phyloP scores from a whole-genome alignment of 1,140 invertebrate genomes.

The Nixonia krombeini region DNA sequence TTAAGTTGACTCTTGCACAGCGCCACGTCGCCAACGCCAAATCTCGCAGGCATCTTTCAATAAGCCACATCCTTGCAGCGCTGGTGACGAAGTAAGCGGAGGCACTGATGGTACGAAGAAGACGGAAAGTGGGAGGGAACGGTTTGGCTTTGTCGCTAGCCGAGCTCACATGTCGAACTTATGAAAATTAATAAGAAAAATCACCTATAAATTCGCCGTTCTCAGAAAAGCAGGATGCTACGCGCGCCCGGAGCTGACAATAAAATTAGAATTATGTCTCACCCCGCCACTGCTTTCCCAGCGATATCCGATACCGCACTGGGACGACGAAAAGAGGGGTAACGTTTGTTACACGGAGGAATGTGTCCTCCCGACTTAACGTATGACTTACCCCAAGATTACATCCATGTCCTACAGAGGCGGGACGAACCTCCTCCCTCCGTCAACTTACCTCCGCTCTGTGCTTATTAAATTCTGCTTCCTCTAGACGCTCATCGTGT shows the following conservation, averaged over 20 bases:
- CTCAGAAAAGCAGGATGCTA: constrained; percentile 30
- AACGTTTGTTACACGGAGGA: constrained; percentile 68
- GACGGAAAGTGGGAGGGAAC: constrained; percentile 38
- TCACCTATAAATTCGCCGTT: constrained; percentile 68
- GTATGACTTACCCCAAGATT: constrained; percentile 70
- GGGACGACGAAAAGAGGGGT: constrained; percentile 14
- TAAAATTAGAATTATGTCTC: constrained; percentile 71
- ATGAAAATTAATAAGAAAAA: constrained; percentile 74
- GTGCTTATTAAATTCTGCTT: constrained; percentile 70
- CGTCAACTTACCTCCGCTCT: constrained; percentile 48
- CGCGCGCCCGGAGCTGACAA: constrained; percentile 57
- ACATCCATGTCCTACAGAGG: constrained; percentile 62
- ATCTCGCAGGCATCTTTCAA: constrained; percentile 56
- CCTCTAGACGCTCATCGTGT: constrained; percentile 36
- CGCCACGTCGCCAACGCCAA: constrained; percentile 39
- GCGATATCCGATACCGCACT: constrained; percentile 5
- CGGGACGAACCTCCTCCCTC: constrained; percentile 34
- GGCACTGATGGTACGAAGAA: constrained; percentile 12
- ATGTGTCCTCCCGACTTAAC: constrained; percentile 66
- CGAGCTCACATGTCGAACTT: constrained; percentile 68
- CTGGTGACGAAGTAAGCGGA: not conserved
- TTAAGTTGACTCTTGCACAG: constrained; percentile 44
- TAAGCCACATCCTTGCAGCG: constrained; percentile 43
- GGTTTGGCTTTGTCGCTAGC: constrained; percentile 57
- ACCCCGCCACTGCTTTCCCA: constrained; percentile 2